Evolutionary conservation across 2,113 vertebrate genomes (phyloP).

Genomic region (Brachypodius melanocephalos): DNA sequence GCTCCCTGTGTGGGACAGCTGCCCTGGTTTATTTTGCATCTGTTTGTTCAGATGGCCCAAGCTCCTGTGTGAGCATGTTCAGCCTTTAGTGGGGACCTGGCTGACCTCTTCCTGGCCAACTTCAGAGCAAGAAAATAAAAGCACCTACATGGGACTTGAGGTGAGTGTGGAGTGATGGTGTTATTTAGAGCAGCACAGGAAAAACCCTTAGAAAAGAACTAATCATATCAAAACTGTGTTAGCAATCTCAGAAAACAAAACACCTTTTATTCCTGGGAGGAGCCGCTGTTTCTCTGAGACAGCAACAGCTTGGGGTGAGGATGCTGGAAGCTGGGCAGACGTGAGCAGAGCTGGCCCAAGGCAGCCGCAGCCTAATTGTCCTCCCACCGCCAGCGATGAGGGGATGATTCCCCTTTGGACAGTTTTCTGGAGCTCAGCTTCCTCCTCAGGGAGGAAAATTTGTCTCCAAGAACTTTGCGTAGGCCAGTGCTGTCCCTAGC

Average conservation of each 20-base stretch:
- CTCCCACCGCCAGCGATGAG: constrained; percentile 36
- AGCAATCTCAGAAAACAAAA: constrained; percentile 32
- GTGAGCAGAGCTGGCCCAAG: neutral
- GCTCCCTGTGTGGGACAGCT: neutral
- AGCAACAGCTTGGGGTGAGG: neutral
- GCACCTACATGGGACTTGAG: neutral
- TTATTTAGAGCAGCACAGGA: neutral
- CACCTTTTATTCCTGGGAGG: constrained; percentile 37
- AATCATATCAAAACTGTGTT: neutral
- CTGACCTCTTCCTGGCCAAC: neutral
- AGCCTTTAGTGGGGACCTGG: neutral
- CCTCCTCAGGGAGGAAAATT: constrained; percentile 67
- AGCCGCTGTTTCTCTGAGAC: neutral
- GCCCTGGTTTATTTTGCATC: neutral
- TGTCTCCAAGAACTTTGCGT: constrained; percentile 68
- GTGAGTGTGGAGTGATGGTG: neutral
- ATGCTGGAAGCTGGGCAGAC: neutral
- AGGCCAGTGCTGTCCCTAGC: constrained; percentile 39
- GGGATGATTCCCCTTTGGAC: constrained; percentile 45
- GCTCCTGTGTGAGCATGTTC: neutral
- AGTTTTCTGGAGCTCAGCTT: constrained; percentile 65
- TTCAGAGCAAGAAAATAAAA: neutral
- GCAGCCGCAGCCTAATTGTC: constrained; percentile 35
- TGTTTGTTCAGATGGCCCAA: neutral
- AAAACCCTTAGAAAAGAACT: neutral